Conservation (phyloP, 2,113 vertebrate genomes). For the Phalacrocorax pelagicus region DNA sequence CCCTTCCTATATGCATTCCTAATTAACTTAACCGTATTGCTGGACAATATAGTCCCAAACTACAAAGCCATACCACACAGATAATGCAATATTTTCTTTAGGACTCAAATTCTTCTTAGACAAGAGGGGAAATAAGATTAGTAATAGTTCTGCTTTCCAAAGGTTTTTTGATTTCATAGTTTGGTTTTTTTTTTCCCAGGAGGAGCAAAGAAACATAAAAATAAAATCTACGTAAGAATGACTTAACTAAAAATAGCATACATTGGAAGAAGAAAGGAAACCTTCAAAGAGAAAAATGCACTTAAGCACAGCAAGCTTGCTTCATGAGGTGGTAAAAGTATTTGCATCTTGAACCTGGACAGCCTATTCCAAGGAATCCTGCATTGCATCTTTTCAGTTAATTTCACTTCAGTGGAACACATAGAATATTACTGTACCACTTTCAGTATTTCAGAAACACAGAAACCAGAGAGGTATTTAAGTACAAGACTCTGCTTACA, state of each 20-base stretch:
- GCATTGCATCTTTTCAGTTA: neutral
- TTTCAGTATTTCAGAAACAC: neutral
- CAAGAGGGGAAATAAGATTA: neutral
- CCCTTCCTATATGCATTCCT: neutral
- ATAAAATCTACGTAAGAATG: neutral
- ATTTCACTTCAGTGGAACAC: neutral
- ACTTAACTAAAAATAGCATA: neutral
- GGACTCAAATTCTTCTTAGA: neutral
- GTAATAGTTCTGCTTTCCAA: neutral
- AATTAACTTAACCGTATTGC: neutral
- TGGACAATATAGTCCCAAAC: neutral
- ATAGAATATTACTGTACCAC: neutral
- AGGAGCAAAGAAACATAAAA: neutral
- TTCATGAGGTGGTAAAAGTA: neutral
- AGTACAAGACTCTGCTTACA: neutral
- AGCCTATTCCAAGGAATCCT: neutral
- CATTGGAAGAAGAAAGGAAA: neutral
- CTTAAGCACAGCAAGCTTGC: neutral
- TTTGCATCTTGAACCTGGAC: neutral
- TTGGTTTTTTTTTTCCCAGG: neutral
- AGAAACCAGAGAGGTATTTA: neutral
- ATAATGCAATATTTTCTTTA: neutral
- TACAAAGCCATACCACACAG: neutral
- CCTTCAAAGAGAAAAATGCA: neutral
- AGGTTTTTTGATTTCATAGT: neutral